A percentile compares a stretch with the other conserved stretches of the same genome.
phyloP scores from a whole-genome alignment of 2,888 invertebrate species.

The Limnephilus lunatus region DNA sequence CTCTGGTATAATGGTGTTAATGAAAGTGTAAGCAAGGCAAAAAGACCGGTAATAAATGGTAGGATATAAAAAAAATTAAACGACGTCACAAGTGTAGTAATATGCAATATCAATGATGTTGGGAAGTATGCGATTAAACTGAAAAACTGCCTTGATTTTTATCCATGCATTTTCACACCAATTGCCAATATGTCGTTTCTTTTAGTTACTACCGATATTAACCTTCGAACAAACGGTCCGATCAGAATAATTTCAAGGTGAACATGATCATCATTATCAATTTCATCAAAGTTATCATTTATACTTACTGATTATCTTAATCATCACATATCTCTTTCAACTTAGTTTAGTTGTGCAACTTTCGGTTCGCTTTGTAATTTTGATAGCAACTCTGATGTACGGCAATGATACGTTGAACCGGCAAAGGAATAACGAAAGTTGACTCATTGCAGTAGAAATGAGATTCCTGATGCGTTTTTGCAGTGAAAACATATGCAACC shows the following conservation, averaged over 20 bases:
- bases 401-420: too few relatives aligned
- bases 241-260: not conserved
- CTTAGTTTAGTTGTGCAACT: too few relatives aligned
- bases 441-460: too few relatives aligned
- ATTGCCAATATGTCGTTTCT: not conserved
- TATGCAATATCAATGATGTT: not conserved
- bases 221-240: not conserved
- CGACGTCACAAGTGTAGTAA: not conserved
- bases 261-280: not conserved
- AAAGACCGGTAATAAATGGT: not conserved
- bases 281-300: not conserved
- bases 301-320: too few relatives aligned
- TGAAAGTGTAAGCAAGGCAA: not conserved
- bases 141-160: not conserved
- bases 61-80: not conserved
- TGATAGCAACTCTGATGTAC: too few relatives aligned
- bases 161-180: not conserved
- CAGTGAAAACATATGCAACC: too few relatives aligned
- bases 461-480: too few relatives aligned
- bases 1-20: not conserved
- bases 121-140: too few relatives aligned
- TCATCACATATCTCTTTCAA: too few relatives aligned
- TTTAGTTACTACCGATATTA: not conserved
- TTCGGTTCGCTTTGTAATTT: too few relatives aligned
- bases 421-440: too few relatives aligned